phyloP scores from a whole-genome alignment of 2,113 vertebrate species.

The Mesitornis unicolor region DNA sequence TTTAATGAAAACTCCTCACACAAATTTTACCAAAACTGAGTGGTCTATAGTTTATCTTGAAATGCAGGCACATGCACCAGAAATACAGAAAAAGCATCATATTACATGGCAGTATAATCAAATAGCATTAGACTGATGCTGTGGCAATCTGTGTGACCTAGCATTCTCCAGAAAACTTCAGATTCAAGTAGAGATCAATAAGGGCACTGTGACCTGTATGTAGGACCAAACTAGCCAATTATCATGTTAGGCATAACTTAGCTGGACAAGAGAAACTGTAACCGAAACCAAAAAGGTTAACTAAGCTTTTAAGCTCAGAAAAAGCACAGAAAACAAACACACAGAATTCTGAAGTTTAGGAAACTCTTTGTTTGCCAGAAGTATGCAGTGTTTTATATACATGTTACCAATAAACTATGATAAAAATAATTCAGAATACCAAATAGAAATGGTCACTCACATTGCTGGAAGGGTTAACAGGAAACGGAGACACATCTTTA shows the following conservation, averaged over 20 bases:
- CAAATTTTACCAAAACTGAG: not conserved
- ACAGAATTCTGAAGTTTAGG: not conserved
- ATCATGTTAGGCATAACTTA: not conserved
- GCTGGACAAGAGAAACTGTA: not conserved
- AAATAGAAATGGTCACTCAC: conserved; percentile 69
- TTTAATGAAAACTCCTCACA: not conserved
- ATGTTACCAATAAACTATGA: not conserved
- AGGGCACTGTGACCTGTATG: not conserved
- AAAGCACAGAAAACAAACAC: not conserved
- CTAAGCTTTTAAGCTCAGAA: not conserved
- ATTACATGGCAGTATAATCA: not conserved
- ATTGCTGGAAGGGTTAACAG: conserved; percentile 81
- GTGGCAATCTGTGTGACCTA: not conserved
- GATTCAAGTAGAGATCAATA: not conserved
- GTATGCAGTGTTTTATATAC: not conserved
- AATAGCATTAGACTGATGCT: not conserved
- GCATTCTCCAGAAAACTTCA: not conserved
- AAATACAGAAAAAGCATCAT: not conserved
- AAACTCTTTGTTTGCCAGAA: not conserved
- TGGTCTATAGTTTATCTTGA: not conserved
- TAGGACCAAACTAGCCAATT: not conserved
- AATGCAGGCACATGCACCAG: not conserved
- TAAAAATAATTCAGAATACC: not conserved
- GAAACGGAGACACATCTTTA: conserved; percentile 86
- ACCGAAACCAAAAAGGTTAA: not conserved